phyloP scores from a whole-genome alignment of 2,797 vertebrate genomes.

The Cyclopterus lumpus region DNA sequence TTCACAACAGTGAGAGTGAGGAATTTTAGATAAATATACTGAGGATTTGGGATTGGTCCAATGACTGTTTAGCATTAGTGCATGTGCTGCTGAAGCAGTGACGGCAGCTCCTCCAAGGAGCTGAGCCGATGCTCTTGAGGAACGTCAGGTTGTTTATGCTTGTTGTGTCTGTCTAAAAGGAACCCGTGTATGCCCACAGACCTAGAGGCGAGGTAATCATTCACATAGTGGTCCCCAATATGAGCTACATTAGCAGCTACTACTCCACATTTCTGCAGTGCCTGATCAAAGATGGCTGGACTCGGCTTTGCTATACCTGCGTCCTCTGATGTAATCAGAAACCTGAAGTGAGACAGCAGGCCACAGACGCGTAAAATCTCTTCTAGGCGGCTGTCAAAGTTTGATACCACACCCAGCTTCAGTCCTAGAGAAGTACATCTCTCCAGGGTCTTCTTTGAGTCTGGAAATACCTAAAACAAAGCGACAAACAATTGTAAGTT shows the following conservation, averaged over 20 bases:
- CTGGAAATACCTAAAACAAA: constrained; percentile 82
- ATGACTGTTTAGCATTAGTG: constrained; percentile 39
- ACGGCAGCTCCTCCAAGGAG: constrained; percentile 79
- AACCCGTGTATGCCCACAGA: constrained; percentile 89
- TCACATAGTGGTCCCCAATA: constrained; percentile 88
- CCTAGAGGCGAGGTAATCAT: constrained; percentile 88
- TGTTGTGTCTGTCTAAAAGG: constrained; percentile 78
- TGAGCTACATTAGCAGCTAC: constrained; percentile 82
- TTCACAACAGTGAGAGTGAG: background rate
- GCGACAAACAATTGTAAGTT: constrained; percentile 4
- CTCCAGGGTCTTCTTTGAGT: constrained; percentile 82
- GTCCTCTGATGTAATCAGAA: constrained; percentile 91
- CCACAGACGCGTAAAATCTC: constrained; percentile 81
- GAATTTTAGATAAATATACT: background rate
- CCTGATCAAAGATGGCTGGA: constrained; percentile 86
- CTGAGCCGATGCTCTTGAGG: constrained; percentile 73
- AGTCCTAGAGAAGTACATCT: constrained; percentile 85
- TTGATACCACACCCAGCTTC: constrained; percentile 89
- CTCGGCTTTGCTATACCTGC: constrained; percentile 88
- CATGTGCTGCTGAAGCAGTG: constrained; percentile 66
- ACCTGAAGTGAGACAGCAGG: constrained; percentile 88
- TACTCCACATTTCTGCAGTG: constrained; percentile 79
- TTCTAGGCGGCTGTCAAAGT: constrained; percentile 92
- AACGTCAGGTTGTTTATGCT: constrained; percentile 59
- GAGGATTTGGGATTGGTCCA: no score